Conservation (phyloP, 2,797 vertebrate genomes). For the Cyprinodon diabolis region DNA sequence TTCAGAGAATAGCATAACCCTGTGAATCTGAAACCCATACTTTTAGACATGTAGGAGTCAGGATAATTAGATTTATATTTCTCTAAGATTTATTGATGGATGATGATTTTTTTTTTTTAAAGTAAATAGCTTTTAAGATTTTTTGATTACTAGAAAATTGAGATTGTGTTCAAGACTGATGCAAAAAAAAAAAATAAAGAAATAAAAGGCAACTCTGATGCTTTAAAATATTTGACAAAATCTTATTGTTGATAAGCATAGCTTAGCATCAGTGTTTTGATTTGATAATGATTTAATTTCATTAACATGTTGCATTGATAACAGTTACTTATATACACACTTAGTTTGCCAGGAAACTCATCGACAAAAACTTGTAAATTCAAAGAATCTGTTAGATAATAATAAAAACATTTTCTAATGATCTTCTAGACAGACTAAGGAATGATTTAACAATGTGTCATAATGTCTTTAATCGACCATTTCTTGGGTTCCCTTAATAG, state of each 20-base stretch:
- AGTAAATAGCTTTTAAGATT: neutral
- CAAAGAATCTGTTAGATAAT: neutral
- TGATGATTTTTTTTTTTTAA: neutral
- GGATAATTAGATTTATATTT: neutral
- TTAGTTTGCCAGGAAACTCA: neutral
- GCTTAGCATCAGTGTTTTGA: too few species aligned
- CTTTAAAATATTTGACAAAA: too few species aligned
- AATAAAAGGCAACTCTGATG: too few species aligned
- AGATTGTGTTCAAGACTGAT: neutral
- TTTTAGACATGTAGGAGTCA: conserved; percentile 1
- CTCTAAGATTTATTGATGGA: neutral
- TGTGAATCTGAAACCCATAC: conserved; percentile 3
- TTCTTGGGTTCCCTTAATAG: too few species aligned
- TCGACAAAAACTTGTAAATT: neutral
- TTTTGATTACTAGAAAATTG: neutral
- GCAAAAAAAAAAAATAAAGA: neutral
- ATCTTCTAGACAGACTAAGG: neutral
- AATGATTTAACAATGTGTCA: too few species aligned
- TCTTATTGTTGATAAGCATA: too few species aligned
- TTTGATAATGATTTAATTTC: too few species aligned
- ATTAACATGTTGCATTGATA: too few species aligned
- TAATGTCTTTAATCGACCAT: too few species aligned
- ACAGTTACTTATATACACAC: too few species aligned
- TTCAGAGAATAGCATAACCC: neutral
- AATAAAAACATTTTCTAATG: neutral